Conservation (phyloP, 2,113 vertebrate genomes). For the Datnioides undecimradiatus region DNA sequence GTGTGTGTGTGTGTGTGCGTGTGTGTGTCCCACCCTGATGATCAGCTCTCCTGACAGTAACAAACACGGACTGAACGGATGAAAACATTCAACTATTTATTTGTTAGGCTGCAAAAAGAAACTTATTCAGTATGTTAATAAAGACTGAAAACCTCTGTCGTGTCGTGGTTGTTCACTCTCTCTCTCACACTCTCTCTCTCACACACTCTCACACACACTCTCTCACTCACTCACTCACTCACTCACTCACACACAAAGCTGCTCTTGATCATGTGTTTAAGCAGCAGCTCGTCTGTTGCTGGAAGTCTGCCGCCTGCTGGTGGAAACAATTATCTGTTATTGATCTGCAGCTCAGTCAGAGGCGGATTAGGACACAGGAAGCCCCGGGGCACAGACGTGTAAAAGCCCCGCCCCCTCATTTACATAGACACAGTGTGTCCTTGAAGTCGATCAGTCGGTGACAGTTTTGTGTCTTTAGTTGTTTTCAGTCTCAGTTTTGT, state of each 20-base stretch:
- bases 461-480: no score
- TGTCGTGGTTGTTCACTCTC: slow-evolving; percentile 12
- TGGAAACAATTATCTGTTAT: no score
- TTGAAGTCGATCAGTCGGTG: no score
- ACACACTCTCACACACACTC: background rate
- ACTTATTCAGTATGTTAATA: slow-evolving; percentile 77
- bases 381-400: no score
- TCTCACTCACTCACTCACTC: background rate
- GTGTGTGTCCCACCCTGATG: slow-evolving; percentile 9
- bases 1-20: slow-evolving; percentile 11
- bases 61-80: slow-evolving; percentile 45
- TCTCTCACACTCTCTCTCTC: background rate
- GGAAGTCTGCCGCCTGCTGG: background rate
- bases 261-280: background rate
- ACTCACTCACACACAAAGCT: background rate
- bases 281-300: background rate
- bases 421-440: no score
- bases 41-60: slow-evolving; percentile 32
- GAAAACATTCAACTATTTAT: slow-evolving; percentile 75
- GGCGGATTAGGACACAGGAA: no score
- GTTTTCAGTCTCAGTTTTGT: no score
- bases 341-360: no score
- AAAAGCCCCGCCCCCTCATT: no score
- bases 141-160: slow-evolving; percentile 64
- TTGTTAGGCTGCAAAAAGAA: slow-evolving; percentile 77